Evolutionary conservation across 2,113 vertebrate genomes (phyloP).

Genomic region (Boleophthalmus pectinirostris): DNA sequence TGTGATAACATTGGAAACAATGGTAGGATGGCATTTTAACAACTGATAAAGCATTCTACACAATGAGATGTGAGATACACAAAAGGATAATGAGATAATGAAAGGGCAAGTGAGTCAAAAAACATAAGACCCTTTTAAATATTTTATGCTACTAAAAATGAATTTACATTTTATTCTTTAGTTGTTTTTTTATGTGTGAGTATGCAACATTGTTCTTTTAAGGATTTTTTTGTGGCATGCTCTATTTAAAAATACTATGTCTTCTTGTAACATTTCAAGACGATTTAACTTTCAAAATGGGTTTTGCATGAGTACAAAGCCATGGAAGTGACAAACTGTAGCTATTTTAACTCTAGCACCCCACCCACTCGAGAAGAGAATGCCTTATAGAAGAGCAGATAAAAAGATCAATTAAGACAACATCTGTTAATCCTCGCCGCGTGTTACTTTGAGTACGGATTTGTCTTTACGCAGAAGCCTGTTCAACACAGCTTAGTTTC

Average conservation of each 20-base stretch:
- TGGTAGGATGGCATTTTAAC: background rate
- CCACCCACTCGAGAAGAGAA: conserved; percentile 40
- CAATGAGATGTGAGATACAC: background rate
- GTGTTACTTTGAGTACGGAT: conserved; percentile 40
- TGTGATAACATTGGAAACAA: too few species aligned
- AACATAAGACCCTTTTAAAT: too few species aligned
- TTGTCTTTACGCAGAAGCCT: conserved; percentile 26
- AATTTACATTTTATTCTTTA: too few species aligned
- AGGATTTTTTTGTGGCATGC: background rate
- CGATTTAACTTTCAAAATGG: background rate
- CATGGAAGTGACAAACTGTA: conserved; percentile 28
- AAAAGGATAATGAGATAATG: background rate
- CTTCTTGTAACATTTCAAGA: background rate
- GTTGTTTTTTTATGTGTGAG: too few species aligned
- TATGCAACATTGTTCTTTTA: background rate
- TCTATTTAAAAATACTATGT: background rate
- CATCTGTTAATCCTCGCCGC: conserved; percentile 53
- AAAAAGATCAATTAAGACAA: conserved; percentile 74
- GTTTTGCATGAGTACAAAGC: background rate
- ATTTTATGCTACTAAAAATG: too few species aligned
- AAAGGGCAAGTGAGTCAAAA: too few species aligned
- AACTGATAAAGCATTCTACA: background rate
- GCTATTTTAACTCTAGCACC: conserved; percentile 34
- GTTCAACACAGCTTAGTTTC: conserved; percentile 57
- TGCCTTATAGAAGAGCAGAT: conserved; percentile 50